These are phyloP conservation scores for Drosophila grimshawi DNA, from an alignment of 1,140 invertebrate genomes.

Conservation along the genomic window DNA sequence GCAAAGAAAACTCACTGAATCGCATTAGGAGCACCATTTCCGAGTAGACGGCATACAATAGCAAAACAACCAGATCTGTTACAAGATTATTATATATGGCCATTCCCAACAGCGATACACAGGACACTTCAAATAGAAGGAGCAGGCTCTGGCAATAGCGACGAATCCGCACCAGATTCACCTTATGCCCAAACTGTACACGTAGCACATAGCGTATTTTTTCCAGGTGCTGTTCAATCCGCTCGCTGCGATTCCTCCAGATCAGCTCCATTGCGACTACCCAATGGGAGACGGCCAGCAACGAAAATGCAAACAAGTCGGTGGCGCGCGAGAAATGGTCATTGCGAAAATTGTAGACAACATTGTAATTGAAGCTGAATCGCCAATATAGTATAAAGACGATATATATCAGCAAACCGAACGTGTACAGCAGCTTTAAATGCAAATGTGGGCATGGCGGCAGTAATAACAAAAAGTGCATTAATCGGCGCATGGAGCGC, in stretches of 20 bases:
- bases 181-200: constrained; percentile 6
- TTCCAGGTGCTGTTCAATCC: constrained; percentile 46
- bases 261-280: constrained; percentile 37
- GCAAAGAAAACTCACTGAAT: constrained; percentile 48
- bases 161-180: constrained; percentile 20
- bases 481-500: constrained; percentile 33
- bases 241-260: constrained; percentile 30
- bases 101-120: background rate
- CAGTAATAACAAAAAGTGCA: constrained; percentile 43
- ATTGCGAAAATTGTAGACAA: constrained; percentile 24
- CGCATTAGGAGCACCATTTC: constrained; percentile 46
- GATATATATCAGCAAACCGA: background rate
- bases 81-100: background rate
- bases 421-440: constrained; percentile 30
- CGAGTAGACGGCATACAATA: constrained; percentile 44
- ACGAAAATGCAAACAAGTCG: constrained; percentile 38
- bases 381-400: background rate
- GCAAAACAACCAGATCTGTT: background rate
- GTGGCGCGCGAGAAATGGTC: constrained; percentile 45
- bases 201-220: constrained; percentile 10
- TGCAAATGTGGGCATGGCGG: constrained; percentile 13
- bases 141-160: constrained; percentile 35
- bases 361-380: constrained; percentile 35
- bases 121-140: background rate
- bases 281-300: constrained; percentile 8